These are phyloP conservation scores for Zootermopsis nevadensis DNA, from an alignment of 2,888 invertebrate genomes.

Conservation along the genomic window DNA sequence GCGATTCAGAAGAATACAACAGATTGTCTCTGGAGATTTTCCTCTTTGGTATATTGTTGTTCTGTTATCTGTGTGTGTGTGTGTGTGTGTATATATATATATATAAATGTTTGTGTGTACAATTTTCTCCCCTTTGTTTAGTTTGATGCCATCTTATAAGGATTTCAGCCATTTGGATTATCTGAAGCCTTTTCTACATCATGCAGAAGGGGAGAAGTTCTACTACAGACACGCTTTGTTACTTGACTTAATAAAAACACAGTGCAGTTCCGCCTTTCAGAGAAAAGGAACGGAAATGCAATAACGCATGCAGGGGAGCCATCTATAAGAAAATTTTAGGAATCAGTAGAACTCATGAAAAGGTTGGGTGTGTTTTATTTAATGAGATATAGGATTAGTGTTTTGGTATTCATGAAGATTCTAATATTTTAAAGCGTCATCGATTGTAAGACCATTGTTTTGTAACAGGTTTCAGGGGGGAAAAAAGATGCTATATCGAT, in stretches of 20 bases:
- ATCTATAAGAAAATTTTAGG: neutral
- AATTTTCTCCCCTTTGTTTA: neutral
- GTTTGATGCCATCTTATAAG: slow-evolving; percentile 32
- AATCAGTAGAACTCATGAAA: too few species aligned
- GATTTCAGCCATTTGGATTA: slow-evolving; percentile 31
- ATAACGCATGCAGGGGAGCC: neutral
- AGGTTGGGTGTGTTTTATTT: too few species aligned
- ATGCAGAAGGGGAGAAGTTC: neutral
- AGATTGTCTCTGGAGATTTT: slow-evolving; percentile 22
- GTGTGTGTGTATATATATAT: neutral
- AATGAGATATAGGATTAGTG: too few species aligned
- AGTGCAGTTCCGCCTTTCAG: slow-evolving; percentile 5
- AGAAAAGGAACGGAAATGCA: neutral
- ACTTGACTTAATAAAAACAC: slow-evolving; percentile 37
- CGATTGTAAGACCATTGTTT: too few species aligned
- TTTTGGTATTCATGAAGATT: too few species aligned
- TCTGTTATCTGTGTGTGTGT: too few species aligned
- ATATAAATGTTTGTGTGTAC: slow-evolving; percentile 24
- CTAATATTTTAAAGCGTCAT: too few species aligned
- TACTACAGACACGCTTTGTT: slow-evolving; percentile 28
- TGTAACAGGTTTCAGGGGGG: too few species aligned
- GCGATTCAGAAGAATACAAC: slow-evolving; percentile 26
- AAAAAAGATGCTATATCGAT: too few species aligned
- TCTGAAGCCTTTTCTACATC: slow-evolving; percentile 14
- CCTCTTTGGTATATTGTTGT: neutral